These are phyloP conservation scores for Argyra leucocephala DNA, from an alignment of 2,888 invertebrate genomes.

Conservation along the genomic window DNA sequence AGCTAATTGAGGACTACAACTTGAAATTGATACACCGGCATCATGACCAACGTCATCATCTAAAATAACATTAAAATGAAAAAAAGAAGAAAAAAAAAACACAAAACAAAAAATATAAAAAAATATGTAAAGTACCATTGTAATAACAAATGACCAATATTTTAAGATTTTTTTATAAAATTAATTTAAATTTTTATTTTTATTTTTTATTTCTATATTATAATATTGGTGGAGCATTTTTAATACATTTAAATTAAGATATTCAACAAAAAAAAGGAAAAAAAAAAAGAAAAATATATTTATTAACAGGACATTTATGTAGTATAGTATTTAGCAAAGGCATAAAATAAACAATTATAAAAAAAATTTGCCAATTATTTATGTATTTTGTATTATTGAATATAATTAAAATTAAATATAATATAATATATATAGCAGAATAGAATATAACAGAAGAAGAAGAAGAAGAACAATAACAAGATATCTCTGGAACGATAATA, in stretches of 20 bases:
- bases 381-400: neutral
- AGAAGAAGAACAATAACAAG: neutral
- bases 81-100: neutral
- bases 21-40: conserved; percentile 38
- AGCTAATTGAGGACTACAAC: conserved; percentile 39
- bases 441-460: conserved; percentile 4
- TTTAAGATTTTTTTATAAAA: neutral
- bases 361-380: neutral
- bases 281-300: neutral
- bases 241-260: neutral
- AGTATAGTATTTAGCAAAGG: neutral
- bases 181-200: neutral
- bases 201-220: neutral
- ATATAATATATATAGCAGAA: too few relatives aligned
- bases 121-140: neutral
- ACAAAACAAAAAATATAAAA: conserved; percentile 11
- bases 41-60: conserved; percentile 39
- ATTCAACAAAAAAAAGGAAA: too few relatives aligned
- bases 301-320: neutral
- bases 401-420: neutral
- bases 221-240: neutral
- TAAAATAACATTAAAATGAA: conserved; percentile 22
- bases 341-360: conserved; percentile 4
- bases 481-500: neutral
- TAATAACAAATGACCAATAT: neutral